These are phyloP conservation scores for Cossypha niveicapilla DNA, from an alignment of 2,797 vertebrate genomes.

Conservation along the genomic window DNA sequence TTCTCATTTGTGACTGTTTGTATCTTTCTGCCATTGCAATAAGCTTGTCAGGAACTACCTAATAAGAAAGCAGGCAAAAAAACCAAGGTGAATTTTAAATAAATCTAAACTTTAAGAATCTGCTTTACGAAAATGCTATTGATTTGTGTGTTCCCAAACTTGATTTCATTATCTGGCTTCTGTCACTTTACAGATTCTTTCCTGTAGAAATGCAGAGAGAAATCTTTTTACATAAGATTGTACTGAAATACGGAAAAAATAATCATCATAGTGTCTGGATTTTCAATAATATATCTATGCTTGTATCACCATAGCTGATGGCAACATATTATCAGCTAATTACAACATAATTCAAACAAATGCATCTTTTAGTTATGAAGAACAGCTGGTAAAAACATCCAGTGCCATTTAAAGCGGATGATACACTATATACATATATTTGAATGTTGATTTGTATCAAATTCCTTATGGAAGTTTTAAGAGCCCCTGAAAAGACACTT, in stretches of 20 bases:
- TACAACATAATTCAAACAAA: background rate
- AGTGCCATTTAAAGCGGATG: background rate
- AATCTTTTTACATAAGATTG: background rate
- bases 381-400: background rate
- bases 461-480: background rate
- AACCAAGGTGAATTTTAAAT: background rate
- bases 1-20: constrained; percentile 81
- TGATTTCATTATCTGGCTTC: background rate
- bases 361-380: background rate
- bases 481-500: background rate
- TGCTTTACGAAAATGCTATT: background rate
- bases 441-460: background rate
- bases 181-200: background rate
- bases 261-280: background rate
- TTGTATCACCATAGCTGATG: background rate
- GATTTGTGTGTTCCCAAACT: background rate
- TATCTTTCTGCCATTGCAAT: constrained; percentile 89
- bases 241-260: background rate
- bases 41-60: constrained; percentile 88
- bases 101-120: background rate
- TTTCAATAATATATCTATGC: background rate
- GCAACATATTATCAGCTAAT: background rate
- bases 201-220: background rate
- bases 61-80: background rate
- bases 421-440: background rate